phyloP scores from a whole-genome alignment of 1,140 invertebrate species.

The Lepidurus packardi region DNA sequence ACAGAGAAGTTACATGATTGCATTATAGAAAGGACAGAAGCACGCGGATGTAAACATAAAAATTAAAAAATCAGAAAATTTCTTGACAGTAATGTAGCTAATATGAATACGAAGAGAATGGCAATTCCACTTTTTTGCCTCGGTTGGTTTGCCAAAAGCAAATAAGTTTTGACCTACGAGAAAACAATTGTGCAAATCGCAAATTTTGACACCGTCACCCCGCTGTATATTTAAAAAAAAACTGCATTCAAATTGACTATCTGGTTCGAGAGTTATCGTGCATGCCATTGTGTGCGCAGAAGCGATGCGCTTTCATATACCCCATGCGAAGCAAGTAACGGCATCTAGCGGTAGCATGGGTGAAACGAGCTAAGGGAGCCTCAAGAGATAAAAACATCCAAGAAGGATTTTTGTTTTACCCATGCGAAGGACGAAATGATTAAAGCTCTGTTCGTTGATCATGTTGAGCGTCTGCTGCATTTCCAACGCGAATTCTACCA shows the following conservation, averaged over 20 bases:
- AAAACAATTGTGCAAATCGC: no score
- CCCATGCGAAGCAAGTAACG: not conserved
- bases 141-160: no score
- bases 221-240: not conserved
- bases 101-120: not conserved
- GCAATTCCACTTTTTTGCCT: not conserved
- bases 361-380: not conserved
- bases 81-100: constrained; percentile 42
- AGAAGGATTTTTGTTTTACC: constrained; percentile 47
- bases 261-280: not conserved
- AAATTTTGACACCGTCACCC: no score
- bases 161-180: no score
- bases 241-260: constrained; percentile 23
- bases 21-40: constrained; percentile 15
- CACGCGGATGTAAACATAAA: constrained; percentile 30
- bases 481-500: constrained; percentile 86
- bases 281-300: no score
- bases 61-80: no score
- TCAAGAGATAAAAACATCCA: constrained; percentile 23
- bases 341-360: not conserved
- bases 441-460: constrained; percentile 92
- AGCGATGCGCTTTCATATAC: not conserved
- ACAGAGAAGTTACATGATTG: no score
- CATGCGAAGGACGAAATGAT: constrained; percentile 90
- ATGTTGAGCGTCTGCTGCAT: constrained; percentile 78